Evolutionary conservation across 1,140 invertebrate genomes (phyloP).

Genomic region (Eciton burchellii): DNA sequence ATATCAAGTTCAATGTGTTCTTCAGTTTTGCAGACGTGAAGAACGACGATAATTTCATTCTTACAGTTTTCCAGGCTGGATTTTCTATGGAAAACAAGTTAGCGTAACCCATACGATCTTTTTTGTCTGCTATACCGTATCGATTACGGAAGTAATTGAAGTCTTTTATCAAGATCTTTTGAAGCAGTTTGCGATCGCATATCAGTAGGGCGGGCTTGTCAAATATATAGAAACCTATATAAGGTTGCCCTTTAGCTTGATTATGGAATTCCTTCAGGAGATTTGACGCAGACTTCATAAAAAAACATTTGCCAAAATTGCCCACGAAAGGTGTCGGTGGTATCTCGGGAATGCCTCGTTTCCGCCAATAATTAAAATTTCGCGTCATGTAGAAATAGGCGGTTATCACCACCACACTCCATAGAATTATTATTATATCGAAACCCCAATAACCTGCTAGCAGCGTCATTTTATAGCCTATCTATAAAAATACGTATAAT

Average conservation of each 20-base stretch:
- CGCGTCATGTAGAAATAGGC: slow-evolving; percentile 78
- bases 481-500: slow-evolving; percentile 17
- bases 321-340: slow-evolving; percentile 78
- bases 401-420: background rate
- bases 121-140: slow-evolving; percentile 58
- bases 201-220: slow-evolving; percentile 81
- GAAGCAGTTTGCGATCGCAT: slow-evolving; percentile 83
- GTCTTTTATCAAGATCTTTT: slow-evolving; percentile 84
- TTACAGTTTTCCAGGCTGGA: slow-evolving; percentile 81
- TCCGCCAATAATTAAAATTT: slow-evolving; percentile 82
- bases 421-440: slow-evolving; percentile 48
- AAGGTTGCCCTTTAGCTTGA: slow-evolving; percentile 57
- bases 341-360: slow-evolving; percentile 74
- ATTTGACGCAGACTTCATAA: slow-evolving; percentile 37
- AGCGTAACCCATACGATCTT: slow-evolving; percentile 72
- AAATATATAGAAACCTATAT: slow-evolving; percentile 80
- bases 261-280: slow-evolving; percentile 69
- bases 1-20: slow-evolving; percentile 82
- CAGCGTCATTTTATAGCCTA: slow-evolving; percentile 51
- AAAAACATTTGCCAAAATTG: slow-evolving; percentile 72
- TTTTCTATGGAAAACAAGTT: slow-evolving; percentile 78
- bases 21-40: slow-evolving; percentile 84
- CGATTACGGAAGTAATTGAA: slow-evolving; percentile 83
- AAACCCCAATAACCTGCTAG: slow-evolving; percentile 65
- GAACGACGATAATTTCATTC: slow-evolving; percentile 81